Percentiles rank a stretch among this genome's conserved stretches.
Conservation (phyloP, 1,140 invertebrate genomes). For the Cherax destructor region DNA sequence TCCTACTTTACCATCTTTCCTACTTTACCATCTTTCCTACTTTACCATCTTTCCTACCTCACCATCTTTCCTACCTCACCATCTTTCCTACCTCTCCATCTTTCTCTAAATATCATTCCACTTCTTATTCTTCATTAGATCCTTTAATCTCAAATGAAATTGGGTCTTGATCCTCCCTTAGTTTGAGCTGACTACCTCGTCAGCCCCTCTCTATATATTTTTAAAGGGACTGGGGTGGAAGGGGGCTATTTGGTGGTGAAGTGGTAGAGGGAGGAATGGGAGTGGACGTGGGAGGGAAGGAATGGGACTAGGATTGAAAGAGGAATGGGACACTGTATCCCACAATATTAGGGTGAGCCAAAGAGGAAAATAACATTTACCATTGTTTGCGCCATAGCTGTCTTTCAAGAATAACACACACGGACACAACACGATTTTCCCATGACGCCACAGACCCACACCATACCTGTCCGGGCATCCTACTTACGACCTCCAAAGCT, state of each 20-base stretch:
- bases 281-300: not conserved
- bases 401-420: too few species aligned
- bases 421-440: too few species aligned
- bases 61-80: constrained; percentile 17
- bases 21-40: not conserved
- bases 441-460: too few species aligned
- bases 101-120: not conserved
- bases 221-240: not conserved
- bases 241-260: not conserved
- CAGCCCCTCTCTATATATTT: not conserved
- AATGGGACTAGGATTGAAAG: too few species aligned
- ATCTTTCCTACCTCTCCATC: not conserved
- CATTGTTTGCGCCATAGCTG: too few species aligned
- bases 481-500: too few species aligned
- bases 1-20: not conserved
- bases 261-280: not conserved
- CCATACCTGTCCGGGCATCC: too few species aligned
- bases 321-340: too few species aligned
- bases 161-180: not conserved
- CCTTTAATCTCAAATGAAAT: not conserved
- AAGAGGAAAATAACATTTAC: too few species aligned
- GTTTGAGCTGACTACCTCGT: not conserved
- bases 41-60: not conserved
- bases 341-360: too few species aligned
- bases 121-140: not conserved